Percentiles rank a stretch among this genome's conserved stretches.
phyloP scores from a whole-genome alignment of 1,140 invertebrate genomes.

The Phortica variegata region DNA sequence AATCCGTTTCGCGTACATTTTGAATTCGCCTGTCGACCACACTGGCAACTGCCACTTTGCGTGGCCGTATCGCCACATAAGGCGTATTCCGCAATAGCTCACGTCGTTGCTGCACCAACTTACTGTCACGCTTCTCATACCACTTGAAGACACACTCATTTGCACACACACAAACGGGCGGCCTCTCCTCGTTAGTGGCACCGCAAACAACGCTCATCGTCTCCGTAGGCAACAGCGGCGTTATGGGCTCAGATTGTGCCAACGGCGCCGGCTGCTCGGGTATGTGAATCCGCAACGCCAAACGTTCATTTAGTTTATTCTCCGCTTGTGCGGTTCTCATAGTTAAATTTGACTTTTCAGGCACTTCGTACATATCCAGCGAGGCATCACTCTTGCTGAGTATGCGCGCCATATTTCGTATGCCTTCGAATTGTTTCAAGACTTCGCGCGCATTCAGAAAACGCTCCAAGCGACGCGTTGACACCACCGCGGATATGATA shows the following conservation, averaged over 20 bases:
- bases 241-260: conserved; percentile 33
- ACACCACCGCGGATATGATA: conserved; percentile 73
- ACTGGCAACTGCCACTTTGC: conserved; percentile 28
- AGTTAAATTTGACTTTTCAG: conserved; percentile 37
- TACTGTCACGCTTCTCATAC: conserved; percentile 28
- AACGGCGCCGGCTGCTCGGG: conserved; percentile 27
- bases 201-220: conserved; percentile 7
- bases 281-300: conserved; percentile 25
- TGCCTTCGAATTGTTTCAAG: conserved; percentile 60
- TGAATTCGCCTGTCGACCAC: conserved; percentile 22
- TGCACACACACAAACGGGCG: no score
- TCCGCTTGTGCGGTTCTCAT: conserved; percentile 39
- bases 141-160: no score
- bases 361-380: conserved; percentile 51
- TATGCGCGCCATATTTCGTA: conserved; percentile 51
- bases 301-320: conserved; percentile 32
- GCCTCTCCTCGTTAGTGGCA: no score
- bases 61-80: conserved; percentile 46
- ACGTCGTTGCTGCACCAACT: conserved; percentile 37
- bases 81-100: conserved; percentile 47
- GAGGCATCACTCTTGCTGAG: conserved; percentile 56
- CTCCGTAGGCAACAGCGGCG: conserved; percentile 26
- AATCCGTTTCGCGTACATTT: conserved; percentile 41
- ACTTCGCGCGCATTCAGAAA: conserved; percentile 71
- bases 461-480: conserved; percentile 66